These are phyloP conservation scores for Andrena flavipes DNA, from an alignment of 2,888 invertebrate genomes.

Conservation along the genomic window DNA sequence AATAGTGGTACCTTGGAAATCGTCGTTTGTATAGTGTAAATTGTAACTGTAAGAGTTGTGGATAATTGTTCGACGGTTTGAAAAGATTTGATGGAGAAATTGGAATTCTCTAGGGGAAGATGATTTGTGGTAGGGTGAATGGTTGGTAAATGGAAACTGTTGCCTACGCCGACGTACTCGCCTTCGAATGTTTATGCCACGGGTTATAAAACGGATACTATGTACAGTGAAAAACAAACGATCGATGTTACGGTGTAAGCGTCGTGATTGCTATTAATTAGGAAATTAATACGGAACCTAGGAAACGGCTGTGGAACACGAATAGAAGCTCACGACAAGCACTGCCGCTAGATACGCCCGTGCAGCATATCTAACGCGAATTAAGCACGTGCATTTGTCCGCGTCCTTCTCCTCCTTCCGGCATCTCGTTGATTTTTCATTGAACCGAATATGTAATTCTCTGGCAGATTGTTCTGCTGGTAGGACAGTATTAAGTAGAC, in stretches of 20 bases:
- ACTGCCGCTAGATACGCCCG: constrained; percentile 48
- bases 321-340: constrained; percentile 43
- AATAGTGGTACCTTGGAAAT: no score
- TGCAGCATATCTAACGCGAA: constrained; percentile 62
- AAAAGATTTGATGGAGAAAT: no score
- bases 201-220: background rate
- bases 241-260: constrained; percentile 38
- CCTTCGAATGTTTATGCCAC: no score
- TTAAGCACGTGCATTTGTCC: constrained; percentile 64
- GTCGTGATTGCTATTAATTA: constrained; percentile 63
- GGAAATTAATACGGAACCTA: constrained; percentile 62
- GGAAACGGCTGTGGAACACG: constrained; percentile 28
- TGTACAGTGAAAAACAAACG: constrained; percentile 29
- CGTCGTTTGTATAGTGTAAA: no score
- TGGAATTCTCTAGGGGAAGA: no score
- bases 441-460: constrained; percentile 36
- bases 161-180: no score
- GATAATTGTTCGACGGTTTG: no score
- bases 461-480: background rate
- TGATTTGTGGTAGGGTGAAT: no score
- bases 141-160: no score
- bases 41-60: no score
- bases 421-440: constrained; percentile 39
- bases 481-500: no score
- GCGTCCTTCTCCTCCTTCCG: constrained; percentile 41